phyloP scores from a whole-genome alignment of 2,888 invertebrate genomes.

The Therioaphis trifolii region DNA sequence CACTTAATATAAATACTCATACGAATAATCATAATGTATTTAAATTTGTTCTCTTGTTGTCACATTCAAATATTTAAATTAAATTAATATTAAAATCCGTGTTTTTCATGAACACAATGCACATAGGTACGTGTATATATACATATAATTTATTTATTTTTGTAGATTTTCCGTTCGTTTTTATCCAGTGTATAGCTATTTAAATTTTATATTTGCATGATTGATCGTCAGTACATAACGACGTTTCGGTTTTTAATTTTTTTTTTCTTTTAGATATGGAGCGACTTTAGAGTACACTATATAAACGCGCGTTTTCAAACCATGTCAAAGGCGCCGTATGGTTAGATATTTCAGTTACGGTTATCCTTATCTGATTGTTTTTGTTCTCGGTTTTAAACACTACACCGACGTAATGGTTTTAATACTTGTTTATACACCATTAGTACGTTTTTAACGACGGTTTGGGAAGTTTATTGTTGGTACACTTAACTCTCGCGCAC shows the following conservation, averaged over 20 bases:
- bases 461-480: slow-evolving; percentile 48
- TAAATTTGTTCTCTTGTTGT: no score
- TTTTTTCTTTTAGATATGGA: not conserved
- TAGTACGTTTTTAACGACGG: slow-evolving; percentile 45
- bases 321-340: not conserved
- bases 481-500: slow-evolving; percentile 1
- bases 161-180: not conserved
- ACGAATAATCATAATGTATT: no score
- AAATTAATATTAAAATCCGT: no score
- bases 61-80: no score
- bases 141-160: not conserved
- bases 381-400: slow-evolving; percentile 34
- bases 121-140: no score
- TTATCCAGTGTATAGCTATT: not conserved
- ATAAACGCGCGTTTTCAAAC: no score
- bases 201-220: slow-evolving; percentile 1
- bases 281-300: not conserved
- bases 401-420: slow-evolving; percentile 41
- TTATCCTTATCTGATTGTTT: slow-evolving; percentile 37
- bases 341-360: slow-evolving; percentile 20
- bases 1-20: no score
- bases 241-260: not conserved
- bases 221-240: not conserved
- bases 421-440: slow-evolving; percentile 54
- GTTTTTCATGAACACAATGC: no score